Evolutionary conservation across 2,888 invertebrate species (phyloP), one percentile per base, ranked within the genome.

Genomic region (Tenthredo scrophulariae): DNA sequence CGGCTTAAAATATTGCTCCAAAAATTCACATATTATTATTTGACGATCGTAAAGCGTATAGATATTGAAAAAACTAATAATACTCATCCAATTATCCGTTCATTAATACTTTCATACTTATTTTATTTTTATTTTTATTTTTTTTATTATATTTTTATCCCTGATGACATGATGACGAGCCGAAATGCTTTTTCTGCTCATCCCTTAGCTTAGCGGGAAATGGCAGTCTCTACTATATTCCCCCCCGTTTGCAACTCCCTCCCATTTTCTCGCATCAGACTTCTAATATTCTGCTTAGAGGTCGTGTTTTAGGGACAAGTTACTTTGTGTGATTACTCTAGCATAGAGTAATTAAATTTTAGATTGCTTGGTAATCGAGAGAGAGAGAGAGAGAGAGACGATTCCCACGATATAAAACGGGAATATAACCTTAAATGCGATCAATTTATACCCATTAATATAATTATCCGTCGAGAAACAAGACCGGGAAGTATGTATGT

Each of bases 1-100:
- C 86, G 87, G 86, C 86, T 83, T 88, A 18, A 18, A 13, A 77
- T 84, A 50, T 77, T 54, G 1, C 54, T 40, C 40, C 40, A n/a
- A 80, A 62, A 37, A 77, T 46, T 50, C 6, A 65, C 7, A 15
- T n/a, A 33, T 62, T 62, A 26, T 26, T 67, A 33, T 67, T 33
- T 67, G 15, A 33, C 7, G 13, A 62, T 62, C 26, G 22, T 13
- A 22, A 26, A 10, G 10, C 26, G 5, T 26, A 26, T 62, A 54
- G n/a, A 54, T 26, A 10, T 62, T 13, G 9, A 13, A 26, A 26
- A 62, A 26, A 62, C 2, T 18, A 9, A n/a, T 22, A 26, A 9
- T 18, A 26, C 10, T 10, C 1, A 10, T 62, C 3, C 26, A 26
- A 26, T 26, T 26, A 26, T 22, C 4, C 3, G 26, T 10, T 62